Evolutionary conservation across 37 sponge, comb jelly and placozoan species (phyloP).

Genomic region (Theonella swinhoei): DNA sequence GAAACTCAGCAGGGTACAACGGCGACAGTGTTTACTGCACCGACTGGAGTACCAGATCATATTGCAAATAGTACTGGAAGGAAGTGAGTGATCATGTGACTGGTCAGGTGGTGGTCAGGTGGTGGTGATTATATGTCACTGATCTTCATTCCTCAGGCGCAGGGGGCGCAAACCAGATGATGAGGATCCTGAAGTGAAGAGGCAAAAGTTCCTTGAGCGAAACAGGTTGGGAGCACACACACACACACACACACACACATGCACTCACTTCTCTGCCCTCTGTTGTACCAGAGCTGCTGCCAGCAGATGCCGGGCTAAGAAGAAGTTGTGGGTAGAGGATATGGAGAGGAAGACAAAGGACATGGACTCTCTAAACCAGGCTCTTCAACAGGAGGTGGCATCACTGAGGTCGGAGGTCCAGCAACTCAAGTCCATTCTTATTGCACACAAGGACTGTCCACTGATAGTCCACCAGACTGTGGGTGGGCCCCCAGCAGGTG

Average conservation of each 20-base stretch:
- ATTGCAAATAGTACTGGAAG: not conserved
- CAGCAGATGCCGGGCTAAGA: constrained; percentile 83
- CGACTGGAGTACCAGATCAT: not conserved
- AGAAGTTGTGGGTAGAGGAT: constrained; percentile 85
- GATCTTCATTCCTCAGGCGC: constrained; percentile 21
- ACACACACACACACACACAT: too few relatives aligned
- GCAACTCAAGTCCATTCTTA: constrained; percentile 87
- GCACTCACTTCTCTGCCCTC: too few relatives aligned
- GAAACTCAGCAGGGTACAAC: not conserved
- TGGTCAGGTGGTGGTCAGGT: not conserved
- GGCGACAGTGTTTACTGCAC: not conserved
- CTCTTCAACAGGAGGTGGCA: constrained; percentile 71
- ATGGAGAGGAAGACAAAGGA: constrained; percentile 83
- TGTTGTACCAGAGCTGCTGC: constrained; percentile 95
- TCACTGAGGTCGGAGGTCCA: constrained; percentile 79
- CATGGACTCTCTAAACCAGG: constrained; percentile 48
- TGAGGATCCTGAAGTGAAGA: constrained; percentile 83
- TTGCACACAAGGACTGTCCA: constrained; percentile 93
- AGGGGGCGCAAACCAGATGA: constrained; percentile 79
- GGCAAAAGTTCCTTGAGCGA: constrained; percentile 82
- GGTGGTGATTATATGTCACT: not conserved
- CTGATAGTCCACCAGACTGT: constrained; percentile 60
- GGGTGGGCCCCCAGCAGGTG: too few relatives aligned
- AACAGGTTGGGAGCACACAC: constrained; percentile 49
- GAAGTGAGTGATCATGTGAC: not conserved